Percentiles rank a stretch among this genome's conserved stretches.
Evolutionary conservation across 2,113 vertebrate genomes (phyloP).

Genomic region (Dinomys branickii): DNA sequence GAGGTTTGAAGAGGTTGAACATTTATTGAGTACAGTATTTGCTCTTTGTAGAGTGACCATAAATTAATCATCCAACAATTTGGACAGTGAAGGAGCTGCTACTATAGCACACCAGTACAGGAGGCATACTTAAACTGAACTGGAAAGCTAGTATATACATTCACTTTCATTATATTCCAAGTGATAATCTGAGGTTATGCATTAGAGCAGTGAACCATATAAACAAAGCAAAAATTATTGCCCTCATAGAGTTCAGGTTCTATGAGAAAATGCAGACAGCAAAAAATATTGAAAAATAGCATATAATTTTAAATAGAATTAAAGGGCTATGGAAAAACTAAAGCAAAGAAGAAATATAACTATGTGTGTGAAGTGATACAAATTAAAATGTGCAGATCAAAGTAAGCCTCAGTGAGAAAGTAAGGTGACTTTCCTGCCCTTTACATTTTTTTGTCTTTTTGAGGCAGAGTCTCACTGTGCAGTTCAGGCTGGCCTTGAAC

Average conservation of each 20-base stretch:
- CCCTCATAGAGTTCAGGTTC: background rate
- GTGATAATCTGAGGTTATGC: background rate
- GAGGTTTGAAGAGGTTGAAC: background rate
- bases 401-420: background rate
- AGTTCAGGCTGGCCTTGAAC: too few relatives aligned
- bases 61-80: conserved; percentile 38
- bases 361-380: background rate
- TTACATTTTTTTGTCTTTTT: background rate
- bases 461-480: too few relatives aligned
- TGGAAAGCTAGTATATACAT: background rate
- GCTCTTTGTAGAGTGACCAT: background rate
- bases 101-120: background rate
- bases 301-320: conserved; percentile 32
- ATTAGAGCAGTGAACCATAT: background rate
- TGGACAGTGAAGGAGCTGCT: background rate
- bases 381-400: background rate
- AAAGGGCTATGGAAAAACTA: background rate
- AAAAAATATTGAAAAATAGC: background rate
- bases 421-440: background rate
- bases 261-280: background rate
- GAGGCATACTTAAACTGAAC: background rate
- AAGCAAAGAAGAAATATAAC: background rate
- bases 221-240: background rate
- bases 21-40: background rate
- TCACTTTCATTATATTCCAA: background rate